phyloP scores from a whole-genome alignment of 2,888 invertebrate genomes.

The Drosophila ustulata region DNA sequence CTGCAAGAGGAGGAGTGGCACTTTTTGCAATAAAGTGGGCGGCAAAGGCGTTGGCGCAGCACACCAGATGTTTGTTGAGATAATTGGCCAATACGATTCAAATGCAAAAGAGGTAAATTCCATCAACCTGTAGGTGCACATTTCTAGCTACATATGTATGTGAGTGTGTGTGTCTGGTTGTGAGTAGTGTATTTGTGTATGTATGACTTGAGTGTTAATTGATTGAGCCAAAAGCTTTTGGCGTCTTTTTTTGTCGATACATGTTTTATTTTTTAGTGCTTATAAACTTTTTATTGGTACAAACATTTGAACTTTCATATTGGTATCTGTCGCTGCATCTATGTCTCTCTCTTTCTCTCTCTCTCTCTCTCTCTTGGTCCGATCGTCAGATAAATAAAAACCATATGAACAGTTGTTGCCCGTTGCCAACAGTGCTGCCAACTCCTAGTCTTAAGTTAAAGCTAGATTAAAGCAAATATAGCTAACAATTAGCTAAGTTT shows the following conservation, averaged over 20 bases:
- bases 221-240: slow-evolving; percentile 31
- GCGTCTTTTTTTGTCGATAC: not conserved
- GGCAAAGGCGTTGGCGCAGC: slow-evolving; percentile 46
- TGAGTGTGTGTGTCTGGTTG: not conserved
- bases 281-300: slow-evolving; percentile 24
- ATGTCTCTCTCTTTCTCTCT: slow-evolving; percentile 12
- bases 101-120: slow-evolving; percentile 68
- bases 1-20: slow-evolving; percentile 62
- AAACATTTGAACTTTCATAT: slow-evolving; percentile 50
- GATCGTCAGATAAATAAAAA: slow-evolving; percentile 31
- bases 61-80: slow-evolving; percentile 66
- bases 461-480: too few species aligned
- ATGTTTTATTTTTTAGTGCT: slow-evolving; percentile 5
- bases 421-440: not conserved
- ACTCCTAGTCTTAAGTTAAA: too few species aligned
- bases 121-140: slow-evolving; percentile 57
- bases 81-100: slow-evolving; percentile 58
- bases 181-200: not conserved
- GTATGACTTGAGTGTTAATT: slow-evolving; percentile 54
- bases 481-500: too few species aligned
- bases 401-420: slow-evolving; percentile 35
- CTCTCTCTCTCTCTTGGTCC: slow-evolving; percentile 9
- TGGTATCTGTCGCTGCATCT: slow-evolving; percentile 12
- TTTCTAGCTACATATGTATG: not conserved
- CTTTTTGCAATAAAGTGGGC: slow-evolving; percentile 43